Evolutionary conservation across 1,140 invertebrate genomes (phyloP).

Genomic region (Leptinotarsa undecemlineata): DNA sequence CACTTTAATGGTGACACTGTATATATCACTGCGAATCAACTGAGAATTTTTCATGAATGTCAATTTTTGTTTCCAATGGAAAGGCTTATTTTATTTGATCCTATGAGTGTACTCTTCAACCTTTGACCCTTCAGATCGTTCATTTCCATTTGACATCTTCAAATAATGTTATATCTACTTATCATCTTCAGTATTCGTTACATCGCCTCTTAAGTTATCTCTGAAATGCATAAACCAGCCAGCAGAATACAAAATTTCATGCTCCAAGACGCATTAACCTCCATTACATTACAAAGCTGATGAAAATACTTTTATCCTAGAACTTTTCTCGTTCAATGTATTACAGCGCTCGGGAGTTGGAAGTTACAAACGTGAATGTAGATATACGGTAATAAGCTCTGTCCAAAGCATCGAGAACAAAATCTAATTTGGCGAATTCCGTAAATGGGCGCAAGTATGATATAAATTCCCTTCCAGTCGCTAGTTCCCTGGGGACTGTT

Average conservation of each 20-base stretch:
- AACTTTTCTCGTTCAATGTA: conserved; percentile 11
- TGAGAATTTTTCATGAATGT: no score
- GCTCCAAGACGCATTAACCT: conserved; percentile 3
- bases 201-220: neutral
- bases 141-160: no score
- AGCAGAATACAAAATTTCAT: neutral
- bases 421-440: conserved; percentile 30
- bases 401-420: conserved; percentile 27
- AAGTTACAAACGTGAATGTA: conserved; percentile 10
- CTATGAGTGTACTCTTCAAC: no score
- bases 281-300: conserved; percentile 15
- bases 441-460: conserved; percentile 21
- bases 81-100: no score
- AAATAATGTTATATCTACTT: no score
- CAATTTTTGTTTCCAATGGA: no score
- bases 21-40: no score
- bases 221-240: neutral
- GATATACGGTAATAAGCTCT: conserved; percentile 26
- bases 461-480: conserved; percentile 19
- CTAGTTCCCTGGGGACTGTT: conserved; percentile 14
- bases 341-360: neutral
- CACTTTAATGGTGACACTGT: no score
- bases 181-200: no score
- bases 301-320: conserved; percentile 18
- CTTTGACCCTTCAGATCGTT: no score